Evolutionary conservation across 2,113 vertebrate species (phyloP).

Genomic region (Catharus fuscescens): DNA sequence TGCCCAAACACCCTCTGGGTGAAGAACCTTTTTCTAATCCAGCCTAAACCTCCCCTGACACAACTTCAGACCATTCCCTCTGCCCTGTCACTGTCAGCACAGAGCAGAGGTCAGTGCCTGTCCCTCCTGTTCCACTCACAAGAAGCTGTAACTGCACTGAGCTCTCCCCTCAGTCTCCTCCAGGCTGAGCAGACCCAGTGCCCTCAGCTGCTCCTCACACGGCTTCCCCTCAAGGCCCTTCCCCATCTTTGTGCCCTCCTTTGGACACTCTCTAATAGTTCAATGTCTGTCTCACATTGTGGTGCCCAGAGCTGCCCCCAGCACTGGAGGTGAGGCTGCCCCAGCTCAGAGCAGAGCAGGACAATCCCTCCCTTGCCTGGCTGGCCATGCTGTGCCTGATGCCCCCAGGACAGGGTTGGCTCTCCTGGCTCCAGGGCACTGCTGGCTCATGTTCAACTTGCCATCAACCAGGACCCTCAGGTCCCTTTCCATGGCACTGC

Average conservation of each 20-base stretch:
- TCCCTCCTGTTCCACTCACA: rapidly evolving
- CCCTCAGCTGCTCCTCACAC: rapidly evolving
- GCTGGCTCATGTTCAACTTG: not conserved
- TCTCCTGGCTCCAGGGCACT: not conserved
- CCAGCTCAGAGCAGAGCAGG: too few species aligned
- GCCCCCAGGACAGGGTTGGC: not conserved
- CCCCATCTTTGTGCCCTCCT: too few species aligned
- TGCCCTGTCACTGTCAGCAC: not conserved
- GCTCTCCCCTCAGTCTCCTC: not conserved
- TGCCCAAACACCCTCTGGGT: not conserved
- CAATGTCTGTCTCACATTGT: too few species aligned
- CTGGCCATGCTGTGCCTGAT: not conserved
- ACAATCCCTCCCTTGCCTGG: not conserved
- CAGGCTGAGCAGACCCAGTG: not conserved
- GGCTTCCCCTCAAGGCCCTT: not conserved
- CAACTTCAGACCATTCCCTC: not conserved
- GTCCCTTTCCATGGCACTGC: not conserved
- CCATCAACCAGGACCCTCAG: rapidly evolving
- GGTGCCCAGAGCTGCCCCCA: too few species aligned
- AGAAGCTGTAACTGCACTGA: not conserved
- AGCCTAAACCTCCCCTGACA: not conserved
- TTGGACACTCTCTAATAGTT: not conserved
- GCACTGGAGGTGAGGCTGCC: too few species aligned
- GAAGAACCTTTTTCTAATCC: not conserved
- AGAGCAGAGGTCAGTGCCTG: not conserved